Conservation (phyloP, 2,888 invertebrate species). For the Saturnia japonica region DNA sequence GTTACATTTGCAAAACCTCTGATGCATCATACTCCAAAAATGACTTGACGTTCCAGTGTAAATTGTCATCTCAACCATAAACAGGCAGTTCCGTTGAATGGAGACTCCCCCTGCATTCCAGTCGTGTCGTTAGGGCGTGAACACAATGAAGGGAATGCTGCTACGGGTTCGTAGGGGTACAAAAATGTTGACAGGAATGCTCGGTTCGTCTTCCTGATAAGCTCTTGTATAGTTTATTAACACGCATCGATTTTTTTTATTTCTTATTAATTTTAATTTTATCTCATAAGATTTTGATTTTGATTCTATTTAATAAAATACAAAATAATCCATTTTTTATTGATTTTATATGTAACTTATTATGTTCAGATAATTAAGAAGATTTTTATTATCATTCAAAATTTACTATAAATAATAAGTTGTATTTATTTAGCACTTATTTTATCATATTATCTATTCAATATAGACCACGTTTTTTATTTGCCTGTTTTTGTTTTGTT, state of each 20-base stretch:
- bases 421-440: neutral
- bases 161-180: constrained; percentile 46
- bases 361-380: neutral
- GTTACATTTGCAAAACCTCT: constrained; percentile 18
- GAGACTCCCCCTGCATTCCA: constrained; percentile 59
- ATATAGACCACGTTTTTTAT: neutral
- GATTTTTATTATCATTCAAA: neutral
- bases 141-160: constrained; percentile 59
- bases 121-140: constrained; percentile 48
- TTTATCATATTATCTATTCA: neutral
- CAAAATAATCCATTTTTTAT: neutral
- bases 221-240: neutral
- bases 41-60: constrained; percentile 31
- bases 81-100: constrained; percentile 55
- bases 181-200: constrained; percentile 68
- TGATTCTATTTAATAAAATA: neutral
- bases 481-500: neutral
- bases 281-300: too few species aligned
- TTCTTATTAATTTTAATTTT: too few species aligned
- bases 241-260: neutral
- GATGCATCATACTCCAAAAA: constrained; percentile 41
- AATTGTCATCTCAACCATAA: constrained; percentile 36
- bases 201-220: constrained; percentile 49
- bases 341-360: neutral
- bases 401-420: neutral